Evolutionary conservation across 1,140 invertebrate genomes (phyloP), one percentile per base, ranked within the genome.

Genomic region (Drosophila takahashii): DNA sequence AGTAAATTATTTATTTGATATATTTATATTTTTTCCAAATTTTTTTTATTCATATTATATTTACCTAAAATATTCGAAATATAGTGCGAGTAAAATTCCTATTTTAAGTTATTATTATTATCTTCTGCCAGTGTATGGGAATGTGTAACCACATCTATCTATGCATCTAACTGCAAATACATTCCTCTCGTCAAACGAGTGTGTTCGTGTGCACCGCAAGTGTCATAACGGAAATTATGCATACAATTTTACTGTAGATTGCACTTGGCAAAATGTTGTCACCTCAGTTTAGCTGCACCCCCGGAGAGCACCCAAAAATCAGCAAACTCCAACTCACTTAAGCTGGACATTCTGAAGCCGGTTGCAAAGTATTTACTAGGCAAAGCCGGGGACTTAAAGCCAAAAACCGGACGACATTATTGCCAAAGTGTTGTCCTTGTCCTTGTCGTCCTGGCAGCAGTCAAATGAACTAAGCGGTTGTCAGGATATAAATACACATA

Each of bases 141-240:
- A 47, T 69, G 32, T 75, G 54, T 18, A 75, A 62, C 79, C 75
- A 60, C 62, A 83, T 79, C 58, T 79, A 79, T 74, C 44, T 79
- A 53, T 70, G 32, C 57, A 69, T 53, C 48, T 26, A 26, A 45
- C 22, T 54, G 41, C 50, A 41, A 51, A 61, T 57, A 62, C 26
- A 58, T 50, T 45, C 48, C 29, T 22, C 37, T 26, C 41, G 37
- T 48, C 29, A 56, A 54, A 26, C 47, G 26, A 36, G 27, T 66
- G 50, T 18, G 27, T 58, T 32, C 58, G 42, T 39, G 54, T 51
- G 9, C 47, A 75, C 77, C 81, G 60, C 83, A 87, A 86, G 78
- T 81, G 78, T 87, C 81, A 86, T 81, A 79, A 81, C 74, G 69
- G 78, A 83, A 86, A 86, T 86, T 75, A 86, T 87, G 83, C 83